phyloP scores from a whole-genome alignment of 2,113 vertebrate genomes.

The Sprattus sprattus region DNA sequence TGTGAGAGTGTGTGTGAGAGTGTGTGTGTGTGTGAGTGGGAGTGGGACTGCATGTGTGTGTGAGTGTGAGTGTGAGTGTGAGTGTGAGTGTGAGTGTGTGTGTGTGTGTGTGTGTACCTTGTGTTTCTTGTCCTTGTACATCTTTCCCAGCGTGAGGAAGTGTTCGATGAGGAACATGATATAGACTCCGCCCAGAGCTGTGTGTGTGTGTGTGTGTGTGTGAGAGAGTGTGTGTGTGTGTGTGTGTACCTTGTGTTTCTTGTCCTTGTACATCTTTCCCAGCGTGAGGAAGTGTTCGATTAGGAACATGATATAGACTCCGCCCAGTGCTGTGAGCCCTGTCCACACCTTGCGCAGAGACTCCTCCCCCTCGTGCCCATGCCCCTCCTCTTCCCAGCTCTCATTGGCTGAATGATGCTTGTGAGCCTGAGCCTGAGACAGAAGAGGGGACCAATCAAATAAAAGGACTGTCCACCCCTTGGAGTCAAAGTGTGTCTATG shows the following conservation, averaged over 20 bases:
- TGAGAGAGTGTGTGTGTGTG: background rate
- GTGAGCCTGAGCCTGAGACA: constrained; percentile 65
- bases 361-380: constrained; percentile 59
- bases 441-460: background rate
- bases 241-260: constrained; percentile 87
- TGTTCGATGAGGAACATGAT: constrained; percentile 98
- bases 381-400: constrained; percentile 21
- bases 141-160: constrained; percentile 93
- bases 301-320: constrained; percentile 97
- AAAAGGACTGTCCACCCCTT: no score
- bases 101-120: constrained; percentile 63
- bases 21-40: background rate
- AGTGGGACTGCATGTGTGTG: background rate
- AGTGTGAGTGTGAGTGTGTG: background rate
- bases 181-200: constrained; percentile 84
- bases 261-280: constrained; percentile 96
- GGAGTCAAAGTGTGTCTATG: no score
- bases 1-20: no score
- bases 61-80: background rate
- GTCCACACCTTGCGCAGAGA: constrained; percentile 90
- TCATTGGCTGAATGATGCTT: constrained; percentile 37
- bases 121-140: constrained; percentile 87
- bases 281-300: constrained; percentile 95
- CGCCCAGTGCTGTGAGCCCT: constrained; percentile 87
- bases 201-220: background rate